These are phyloP conservation scores for Neogobius melanostomus DNA, from an alignment of 2,113 vertebrate genomes.

Conservation along the genomic window DNA sequence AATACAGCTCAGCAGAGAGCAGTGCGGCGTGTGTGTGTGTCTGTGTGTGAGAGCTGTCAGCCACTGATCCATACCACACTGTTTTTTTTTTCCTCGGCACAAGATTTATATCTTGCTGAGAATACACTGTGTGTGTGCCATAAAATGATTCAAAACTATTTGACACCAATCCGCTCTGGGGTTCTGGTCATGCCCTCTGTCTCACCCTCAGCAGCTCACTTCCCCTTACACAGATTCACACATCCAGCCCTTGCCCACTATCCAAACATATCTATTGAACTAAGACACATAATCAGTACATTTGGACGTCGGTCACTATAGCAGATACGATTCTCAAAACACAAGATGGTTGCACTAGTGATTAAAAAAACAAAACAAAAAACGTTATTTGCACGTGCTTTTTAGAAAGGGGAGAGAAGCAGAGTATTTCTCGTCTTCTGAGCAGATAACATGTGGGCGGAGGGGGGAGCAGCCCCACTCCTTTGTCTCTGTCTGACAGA, in stretches of 20 bases:
- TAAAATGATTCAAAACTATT: slow-evolving; percentile 67
- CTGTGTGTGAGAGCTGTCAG: slow-evolving; percentile 44
- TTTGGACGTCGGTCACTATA: slow-evolving; percentile 18
- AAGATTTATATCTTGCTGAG: slow-evolving; percentile 55
- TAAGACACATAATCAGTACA: slow-evolving; percentile 10
- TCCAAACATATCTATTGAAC: slow-evolving; percentile 20
- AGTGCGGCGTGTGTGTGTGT: slow-evolving; percentile 11
- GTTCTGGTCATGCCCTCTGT: slow-evolving; percentile 42
- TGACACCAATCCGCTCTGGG: slow-evolving; percentile 72
- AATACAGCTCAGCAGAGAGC: slow-evolving; percentile 53
- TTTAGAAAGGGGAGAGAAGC: no score
- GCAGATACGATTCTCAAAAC: slow-evolving; percentile 36
- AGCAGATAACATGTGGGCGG: slow-evolving; percentile 46
- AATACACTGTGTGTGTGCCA: slow-evolving; percentile 26
- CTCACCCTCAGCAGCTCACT: slow-evolving; percentile 33
- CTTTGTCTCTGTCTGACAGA: slow-evolving; percentile 51
- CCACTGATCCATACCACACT: slow-evolving; percentile 62
- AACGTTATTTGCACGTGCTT: no score
- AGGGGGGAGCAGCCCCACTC: slow-evolving; percentile 42
- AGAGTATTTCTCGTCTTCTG: slow-evolving; percentile 34
- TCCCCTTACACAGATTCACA: slow-evolving; percentile 18
- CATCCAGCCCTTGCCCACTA: slow-evolving; percentile 11
- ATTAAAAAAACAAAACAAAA: not conserved
- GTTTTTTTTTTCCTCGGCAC: slow-evolving; percentile 47
- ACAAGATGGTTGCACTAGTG: not conserved